Evolutionary conservation across 2,888 invertebrate genomes (phyloP), one percentile per base, ranked within the genome.

Genomic region (Drosophila kuntzei): DNA sequence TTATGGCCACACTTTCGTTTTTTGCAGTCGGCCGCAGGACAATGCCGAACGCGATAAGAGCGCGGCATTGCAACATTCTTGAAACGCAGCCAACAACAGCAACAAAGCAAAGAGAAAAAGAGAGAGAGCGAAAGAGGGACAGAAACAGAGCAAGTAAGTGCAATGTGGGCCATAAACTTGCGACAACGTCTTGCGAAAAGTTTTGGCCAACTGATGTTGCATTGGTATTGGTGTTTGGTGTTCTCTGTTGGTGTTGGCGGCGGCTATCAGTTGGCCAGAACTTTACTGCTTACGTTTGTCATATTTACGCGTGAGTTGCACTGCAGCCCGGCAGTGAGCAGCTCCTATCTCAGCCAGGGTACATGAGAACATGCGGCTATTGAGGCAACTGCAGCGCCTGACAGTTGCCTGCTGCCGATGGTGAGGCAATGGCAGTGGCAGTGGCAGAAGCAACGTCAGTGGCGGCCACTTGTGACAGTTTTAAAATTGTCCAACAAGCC

Each of bases 241-340:
- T 22, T 39, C 12, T 11, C 9, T 3, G 34, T 14, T 43, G 34
- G 27, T 50, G 73, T 62, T 59, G 61, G 71, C 51, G 67, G 62
- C 58, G 87, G 80, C 84, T 84, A 89, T 89, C 84, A 89, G 84
- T 84, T 84, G 84, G 89, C 89, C 87, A 89, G 75, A 89, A 85
- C 80, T 85, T 85, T 85, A 83, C 84, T 88, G 85, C 85, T 85
- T 89, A 78, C 89, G 90, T 89, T 88, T 89, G 87, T 85, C 85
- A 85, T 85, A 85, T 85, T 89, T 88, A 80, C 85, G 90, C 85
- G 90, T 82, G 77, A 73, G 76, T 64, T 72, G 46, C 66, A 65
- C 25, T 22, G 43, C 51, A 18, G 66, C 32, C 25, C 27, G 16
- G 27, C 20, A 44, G 36, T 36, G 58, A 43, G 58, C 62, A 39